phyloP scores from a whole-genome alignment of 2,888 invertebrate genomes.

The Pycnomerus fuliginosus region DNA sequence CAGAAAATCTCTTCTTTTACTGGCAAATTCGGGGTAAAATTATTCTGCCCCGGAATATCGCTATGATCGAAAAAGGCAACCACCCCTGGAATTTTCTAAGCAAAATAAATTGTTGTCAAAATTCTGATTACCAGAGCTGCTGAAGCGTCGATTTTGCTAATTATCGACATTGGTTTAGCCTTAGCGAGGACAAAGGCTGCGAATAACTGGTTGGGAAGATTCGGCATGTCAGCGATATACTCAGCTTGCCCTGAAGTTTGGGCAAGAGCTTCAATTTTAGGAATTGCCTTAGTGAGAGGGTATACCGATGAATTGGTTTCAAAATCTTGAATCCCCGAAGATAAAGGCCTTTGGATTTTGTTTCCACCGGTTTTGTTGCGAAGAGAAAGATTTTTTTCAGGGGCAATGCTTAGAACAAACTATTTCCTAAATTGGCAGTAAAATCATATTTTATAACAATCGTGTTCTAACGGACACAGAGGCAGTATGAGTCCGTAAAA shows the following conservation, averaged over 20 bases:
- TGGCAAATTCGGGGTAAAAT: conserved; percentile 52
- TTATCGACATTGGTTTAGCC: conserved; percentile 57
- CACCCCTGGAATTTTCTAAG: conserved; percentile 66
- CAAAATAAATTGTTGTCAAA: not conserved
- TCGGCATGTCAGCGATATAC: conserved; percentile 74
- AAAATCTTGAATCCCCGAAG: conserved; percentile 61
- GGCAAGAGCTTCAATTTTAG: conserved; percentile 61
- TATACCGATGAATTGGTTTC: conserved; percentile 60
- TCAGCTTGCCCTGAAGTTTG: conserved; percentile 75
- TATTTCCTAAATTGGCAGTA: too few relatives aligned
- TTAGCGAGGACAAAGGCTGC: conserved; percentile 68
- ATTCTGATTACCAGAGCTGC: conserved; percentile 63
- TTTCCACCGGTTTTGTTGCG: conserved; percentile 53
- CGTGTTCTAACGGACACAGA: too few relatives aligned
- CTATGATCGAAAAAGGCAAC: conserved; percentile 63
- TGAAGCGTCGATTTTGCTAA: conserved; percentile 62
- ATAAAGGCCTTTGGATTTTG: conserved; percentile 56
- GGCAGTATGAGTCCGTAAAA: too few relatives aligned
- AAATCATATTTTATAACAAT: too few relatives aligned
- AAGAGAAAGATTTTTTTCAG: conserved; percentile 46
- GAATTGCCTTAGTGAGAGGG: conserved; percentile 65
- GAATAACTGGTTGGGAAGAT: conserved; percentile 65
- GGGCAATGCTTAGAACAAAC: conserved; percentile 54
- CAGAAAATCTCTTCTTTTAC: conserved; percentile 56
- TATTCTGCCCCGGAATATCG: conserved; percentile 72